Evolutionary conservation across 2,797 vertebrate genomes (phyloP).

Genomic region (Danio kyathit): DNA sequence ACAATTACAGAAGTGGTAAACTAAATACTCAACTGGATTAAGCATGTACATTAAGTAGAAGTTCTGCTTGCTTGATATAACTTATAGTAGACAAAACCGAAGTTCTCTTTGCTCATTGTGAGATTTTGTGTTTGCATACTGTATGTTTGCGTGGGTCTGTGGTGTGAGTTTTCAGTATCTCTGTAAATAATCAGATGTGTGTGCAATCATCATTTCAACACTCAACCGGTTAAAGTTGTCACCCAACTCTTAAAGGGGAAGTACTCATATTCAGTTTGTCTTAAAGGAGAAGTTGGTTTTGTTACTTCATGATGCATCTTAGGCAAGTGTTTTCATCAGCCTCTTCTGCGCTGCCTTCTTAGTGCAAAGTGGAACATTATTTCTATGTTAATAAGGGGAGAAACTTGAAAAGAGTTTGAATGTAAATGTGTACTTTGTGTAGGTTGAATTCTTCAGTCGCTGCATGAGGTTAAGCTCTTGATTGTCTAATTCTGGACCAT

Average conservation of each 20-base stretch:
- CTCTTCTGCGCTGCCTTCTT: background rate
- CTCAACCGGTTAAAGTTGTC: conserved; percentile 16
- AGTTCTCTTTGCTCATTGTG: background rate
- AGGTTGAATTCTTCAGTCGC: background rate
- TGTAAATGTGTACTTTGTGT: background rate
- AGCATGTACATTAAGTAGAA: background rate
- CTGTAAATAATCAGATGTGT: conserved; percentile 53
- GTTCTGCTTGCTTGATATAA: background rate
- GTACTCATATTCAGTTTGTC: conserved; percentile 34
- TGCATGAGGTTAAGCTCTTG: background rate
- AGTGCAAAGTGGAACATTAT: background rate
- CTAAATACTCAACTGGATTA: no score
- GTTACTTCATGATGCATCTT: conserved; percentile 18
- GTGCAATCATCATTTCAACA: conserved; percentile 62
- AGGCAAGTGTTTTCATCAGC: conserved; percentile 35
- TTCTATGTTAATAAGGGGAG: background rate
- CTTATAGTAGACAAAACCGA: background rate
- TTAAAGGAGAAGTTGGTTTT: conserved; percentile 38
- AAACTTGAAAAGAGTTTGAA: background rate
- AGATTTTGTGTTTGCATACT: background rate
- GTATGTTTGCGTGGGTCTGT: conserved; percentile 19
- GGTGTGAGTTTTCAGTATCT: conserved; percentile 20
- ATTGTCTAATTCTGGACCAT: background rate
- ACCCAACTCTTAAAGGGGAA: conserved; percentile 35
- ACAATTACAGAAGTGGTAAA: no score